phyloP scores from a whole-genome alignment of 2,888 invertebrate genomes.

The Erynnis tages region DNA sequence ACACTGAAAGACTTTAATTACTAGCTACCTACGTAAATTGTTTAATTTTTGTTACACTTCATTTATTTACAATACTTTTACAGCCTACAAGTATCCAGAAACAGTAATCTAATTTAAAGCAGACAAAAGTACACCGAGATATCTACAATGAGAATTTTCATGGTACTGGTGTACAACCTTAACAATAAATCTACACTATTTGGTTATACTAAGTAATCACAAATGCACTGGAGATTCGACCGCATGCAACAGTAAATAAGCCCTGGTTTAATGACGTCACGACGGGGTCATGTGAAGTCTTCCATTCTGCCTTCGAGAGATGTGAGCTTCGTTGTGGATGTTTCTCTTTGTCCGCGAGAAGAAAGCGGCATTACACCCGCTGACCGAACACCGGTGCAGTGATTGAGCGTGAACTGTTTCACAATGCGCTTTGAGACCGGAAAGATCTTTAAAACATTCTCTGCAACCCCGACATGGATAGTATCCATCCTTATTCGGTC shows the following conservation, averaged over 20 bases:
- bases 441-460: constrained; percentile 82
- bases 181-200: constrained; percentile 47
- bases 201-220: constrained; percentile 71
- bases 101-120: constrained; percentile 7
- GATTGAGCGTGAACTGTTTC: constrained; percentile 85
- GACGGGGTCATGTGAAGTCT: constrained; percentile 52
- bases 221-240: constrained; percentile 62
- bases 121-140: constrained; percentile 19
- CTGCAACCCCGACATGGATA: constrained; percentile 87
- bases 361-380: constrained; percentile 89
- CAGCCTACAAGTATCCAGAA: not conserved
- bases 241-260: constrained; percentile 31
- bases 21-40: constrained; percentile 7
- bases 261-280: constrained; percentile 51
- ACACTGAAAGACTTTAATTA: constrained; percentile 29
- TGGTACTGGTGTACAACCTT: constrained; percentile 52
- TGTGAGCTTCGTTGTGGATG: constrained; percentile 86
- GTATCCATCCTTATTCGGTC: constrained; percentile 84
- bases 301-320: constrained; percentile 61
- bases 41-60: not conserved
- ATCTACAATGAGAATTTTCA: constrained; percentile 41
- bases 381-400: constrained; percentile 88
- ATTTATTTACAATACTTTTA: constrained; percentile 27
- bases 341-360: constrained; percentile 89
- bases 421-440: constrained; percentile 86